Percentiles rank a stretch among this genome's conserved stretches.
These are phyloP conservation scores for Aproaerema taeniolella DNA, from an alignment of 2,888 invertebrate genomes.

Conservation along the genomic window DNA sequence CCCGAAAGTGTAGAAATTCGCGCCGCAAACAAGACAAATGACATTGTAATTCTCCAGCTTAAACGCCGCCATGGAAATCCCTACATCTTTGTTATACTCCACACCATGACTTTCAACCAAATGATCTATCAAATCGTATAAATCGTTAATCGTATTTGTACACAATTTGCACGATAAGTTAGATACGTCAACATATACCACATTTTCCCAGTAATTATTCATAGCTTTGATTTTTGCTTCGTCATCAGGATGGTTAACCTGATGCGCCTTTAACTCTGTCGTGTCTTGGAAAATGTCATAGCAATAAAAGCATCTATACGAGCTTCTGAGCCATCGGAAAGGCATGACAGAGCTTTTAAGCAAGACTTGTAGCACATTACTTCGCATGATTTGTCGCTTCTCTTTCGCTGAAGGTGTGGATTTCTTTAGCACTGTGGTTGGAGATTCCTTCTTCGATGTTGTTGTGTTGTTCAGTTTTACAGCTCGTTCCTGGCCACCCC, in stretches of 20 bases:
- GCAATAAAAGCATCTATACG: conserved; percentile 67
- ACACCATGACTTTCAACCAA: conserved; percentile 45
- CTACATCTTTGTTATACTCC: conserved; percentile 57
- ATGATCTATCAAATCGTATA: conserved; percentile 60
- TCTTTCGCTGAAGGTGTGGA: conserved; percentile 35
- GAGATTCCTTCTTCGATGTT: neutral
- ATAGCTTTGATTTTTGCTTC: conserved; percentile 51
- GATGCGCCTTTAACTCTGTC: conserved; percentile 52
- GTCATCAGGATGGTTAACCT: conserved; percentile 41
- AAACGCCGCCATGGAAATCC: conserved; percentile 60
- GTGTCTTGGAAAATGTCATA: conserved; percentile 67
- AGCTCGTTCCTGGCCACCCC: conserved; percentile 47
- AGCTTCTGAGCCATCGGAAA: conserved; percentile 65
- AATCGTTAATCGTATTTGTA: conserved; percentile 39
- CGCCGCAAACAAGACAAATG: conserved; percentile 53
- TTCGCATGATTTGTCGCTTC: conserved; percentile 52
- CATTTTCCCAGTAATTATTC: conserved; percentile 64
- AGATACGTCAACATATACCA: conserved; percentile 58
- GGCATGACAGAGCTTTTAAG: conserved; percentile 60
- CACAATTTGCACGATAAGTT: conserved; percentile 53
- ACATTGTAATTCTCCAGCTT: conserved; percentile 54
- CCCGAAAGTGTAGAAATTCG: conserved; percentile 58
- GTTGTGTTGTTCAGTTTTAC: neutral
- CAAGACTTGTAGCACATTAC: conserved; percentile 54
- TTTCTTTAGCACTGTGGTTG: conserved; percentile 10